Evolutionary conservation across 2,888 invertebrate genomes (phyloP).

Genomic region (Drosophila trichaetosa): DNA sequence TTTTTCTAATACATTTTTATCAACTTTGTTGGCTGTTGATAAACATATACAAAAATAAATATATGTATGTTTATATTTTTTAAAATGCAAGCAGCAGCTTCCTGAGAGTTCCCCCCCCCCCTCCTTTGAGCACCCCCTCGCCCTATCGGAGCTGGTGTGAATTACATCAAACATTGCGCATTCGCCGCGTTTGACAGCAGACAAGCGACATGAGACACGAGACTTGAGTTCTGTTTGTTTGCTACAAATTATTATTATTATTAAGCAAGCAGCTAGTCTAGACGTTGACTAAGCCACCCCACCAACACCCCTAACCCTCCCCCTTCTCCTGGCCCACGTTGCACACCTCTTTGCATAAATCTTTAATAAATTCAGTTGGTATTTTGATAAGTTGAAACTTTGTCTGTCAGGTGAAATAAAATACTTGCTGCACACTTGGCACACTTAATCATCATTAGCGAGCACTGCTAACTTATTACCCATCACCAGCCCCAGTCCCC

Average conservation of each 20-base stretch:
- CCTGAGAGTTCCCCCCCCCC: no score
- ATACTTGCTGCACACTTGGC: conserved; percentile 25
- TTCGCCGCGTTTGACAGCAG: conserved; percentile 36
- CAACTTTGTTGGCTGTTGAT: conserved; percentile 5
- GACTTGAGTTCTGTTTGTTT: conserved; percentile 52
- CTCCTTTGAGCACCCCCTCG: background rate
- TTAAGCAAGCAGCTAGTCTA: conserved; percentile 73
- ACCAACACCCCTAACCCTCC: background rate
- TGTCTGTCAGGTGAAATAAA: conserved; percentile 51
- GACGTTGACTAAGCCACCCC: conserved; percentile 38
- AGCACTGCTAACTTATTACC: conserved; percentile 26
- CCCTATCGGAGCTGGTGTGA: conserved; percentile 46
- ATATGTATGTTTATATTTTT: conserved; percentile 19
- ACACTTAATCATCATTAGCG: conserved; percentile 74
- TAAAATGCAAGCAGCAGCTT: conserved; percentile 47
- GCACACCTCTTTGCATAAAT: conserved; percentile 38
- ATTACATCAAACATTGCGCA: conserved; percentile 68
- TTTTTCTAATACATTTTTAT: background rate
- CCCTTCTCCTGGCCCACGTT: background rate
- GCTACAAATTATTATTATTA: conserved; percentile 52
- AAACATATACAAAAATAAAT: background rate
- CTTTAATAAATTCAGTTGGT: conserved; percentile 71
- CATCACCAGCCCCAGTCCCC: no score
- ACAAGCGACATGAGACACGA: conserved; percentile 37
- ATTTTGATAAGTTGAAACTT: conserved; percentile 74